Evolutionary conservation across 2,888 invertebrate genomes (phyloP).

Genomic region (Heteropelma amictum): DNA sequence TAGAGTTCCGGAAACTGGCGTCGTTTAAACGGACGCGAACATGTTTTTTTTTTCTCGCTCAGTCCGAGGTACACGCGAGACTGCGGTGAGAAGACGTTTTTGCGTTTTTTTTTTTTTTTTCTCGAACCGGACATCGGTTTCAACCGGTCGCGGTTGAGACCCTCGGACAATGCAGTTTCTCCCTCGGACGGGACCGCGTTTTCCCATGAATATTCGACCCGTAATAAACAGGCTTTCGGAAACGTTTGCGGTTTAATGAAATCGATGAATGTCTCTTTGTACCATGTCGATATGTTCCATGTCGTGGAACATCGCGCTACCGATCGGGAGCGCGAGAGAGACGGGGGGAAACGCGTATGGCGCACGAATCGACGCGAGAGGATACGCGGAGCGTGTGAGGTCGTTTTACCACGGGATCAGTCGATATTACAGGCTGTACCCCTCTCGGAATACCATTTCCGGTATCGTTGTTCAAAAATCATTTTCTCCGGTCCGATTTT

Average conservation of each 20-base stretch:
- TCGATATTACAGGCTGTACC: neutral
- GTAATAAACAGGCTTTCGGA: constrained; percentile 40
- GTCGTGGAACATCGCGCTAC: neutral
- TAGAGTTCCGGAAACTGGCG: too few species aligned
- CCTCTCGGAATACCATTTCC: constrained; percentile 47
- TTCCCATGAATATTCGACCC: constrained; percentile 38
- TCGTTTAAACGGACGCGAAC: too few species aligned
- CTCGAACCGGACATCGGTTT: constrained; percentile 9
- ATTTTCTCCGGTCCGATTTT: neutral
- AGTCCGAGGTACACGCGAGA: too few species aligned
- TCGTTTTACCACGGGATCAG: constrained; percentile 5
- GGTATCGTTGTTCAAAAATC: constrained; percentile 31
- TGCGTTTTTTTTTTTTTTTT: too few species aligned
- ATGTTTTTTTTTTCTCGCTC: too few species aligned
- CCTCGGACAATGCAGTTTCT: neutral
- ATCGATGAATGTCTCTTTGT: constrained; percentile 30
- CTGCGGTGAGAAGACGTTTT: too few species aligned
- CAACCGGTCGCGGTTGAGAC: neutral
- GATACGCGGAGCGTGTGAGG: too few species aligned
- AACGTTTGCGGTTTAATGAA: constrained; percentile 45
- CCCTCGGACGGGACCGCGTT: neutral
- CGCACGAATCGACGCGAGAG: neutral
- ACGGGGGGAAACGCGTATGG: neutral
- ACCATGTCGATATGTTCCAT: constrained; percentile 37
- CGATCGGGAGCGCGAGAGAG: neutral